A percentile compares a stretch with the other conserved stretches of the same genome.
Conservation (phyloP, 2,888 invertebrate species). For the Phyto melanocephala region DNA sequence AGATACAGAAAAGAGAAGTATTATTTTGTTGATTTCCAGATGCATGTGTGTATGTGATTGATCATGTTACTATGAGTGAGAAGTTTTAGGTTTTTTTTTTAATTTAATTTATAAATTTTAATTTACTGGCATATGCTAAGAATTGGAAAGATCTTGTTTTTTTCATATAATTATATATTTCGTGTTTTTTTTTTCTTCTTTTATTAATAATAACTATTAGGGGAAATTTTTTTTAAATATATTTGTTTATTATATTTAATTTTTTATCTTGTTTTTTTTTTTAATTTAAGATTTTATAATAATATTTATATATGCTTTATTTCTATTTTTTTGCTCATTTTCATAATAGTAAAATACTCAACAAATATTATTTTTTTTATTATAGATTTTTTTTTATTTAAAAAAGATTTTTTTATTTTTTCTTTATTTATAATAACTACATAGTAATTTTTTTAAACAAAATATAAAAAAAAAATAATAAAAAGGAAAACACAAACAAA, state of each 20-base stretch:
- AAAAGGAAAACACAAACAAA: slow-evolving; percentile 46
- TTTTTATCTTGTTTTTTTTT: slow-evolving; percentile 32
- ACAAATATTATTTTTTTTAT: slow-evolving; percentile 73
- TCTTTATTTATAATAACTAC: slow-evolving; percentile 51
- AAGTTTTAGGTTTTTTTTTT: slow-evolving; percentile 54
- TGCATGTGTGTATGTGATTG: not conserved
- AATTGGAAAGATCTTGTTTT: slow-evolving; percentile 46
- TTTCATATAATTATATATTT: slow-evolving; percentile 52
- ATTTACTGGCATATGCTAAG: slow-evolving; percentile 58
- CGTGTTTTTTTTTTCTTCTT: not conserved
- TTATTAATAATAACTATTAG: slow-evolving; percentile 69
- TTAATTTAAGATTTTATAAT: slow-evolving; percentile 66
- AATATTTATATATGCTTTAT: slow-evolving; percentile 66
- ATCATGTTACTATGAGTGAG: not conserved
- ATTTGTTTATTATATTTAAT: slow-evolving; percentile 52
- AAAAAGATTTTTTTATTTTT: slow-evolving; percentile 59
- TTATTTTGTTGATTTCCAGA: not conserved
- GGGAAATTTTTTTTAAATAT: slow-evolving; percentile 67
- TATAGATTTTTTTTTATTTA: slow-evolving; percentile 60
- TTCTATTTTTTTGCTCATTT: slow-evolving; percentile 63
- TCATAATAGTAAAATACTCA: slow-evolving; percentile 77
- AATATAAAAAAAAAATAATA: slow-evolving; percentile 25
- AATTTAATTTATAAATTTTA: slow-evolving; percentile 66
- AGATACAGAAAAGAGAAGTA: slow-evolving; percentile 26
- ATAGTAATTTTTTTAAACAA: slow-evolving; percentile 39